phyloP scores from a whole-genome alignment of 37 sponge, comb jelly and placozoan genomes.

The Tethya wilhelma region DNA sequence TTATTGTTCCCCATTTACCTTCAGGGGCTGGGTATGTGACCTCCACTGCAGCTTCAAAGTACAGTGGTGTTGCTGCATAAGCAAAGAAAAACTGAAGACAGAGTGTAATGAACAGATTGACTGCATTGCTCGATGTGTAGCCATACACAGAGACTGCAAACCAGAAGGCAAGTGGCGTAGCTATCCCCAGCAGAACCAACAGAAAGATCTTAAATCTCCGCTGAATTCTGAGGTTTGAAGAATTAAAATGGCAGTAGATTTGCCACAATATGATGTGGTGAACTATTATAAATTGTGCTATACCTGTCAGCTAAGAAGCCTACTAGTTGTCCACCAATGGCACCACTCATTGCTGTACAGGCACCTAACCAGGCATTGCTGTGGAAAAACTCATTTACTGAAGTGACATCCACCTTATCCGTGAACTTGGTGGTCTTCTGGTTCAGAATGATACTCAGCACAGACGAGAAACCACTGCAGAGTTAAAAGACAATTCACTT shows the following conservation, averaged over 20 bases:
- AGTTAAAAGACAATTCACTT: no score
- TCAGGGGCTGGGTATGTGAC: constrained; percentile 47
- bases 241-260: background rate
- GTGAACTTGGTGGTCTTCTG: constrained; percentile 19
- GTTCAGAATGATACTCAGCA: constrained; percentile 45
- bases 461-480: constrained; percentile 39
- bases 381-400: constrained; percentile 22
- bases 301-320: constrained; percentile 50
- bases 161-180: constrained; percentile 23
- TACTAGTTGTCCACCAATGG: constrained; percentile 27
- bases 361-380: constrained; percentile 51
- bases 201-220: constrained; percentile 37
- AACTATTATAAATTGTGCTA: background rate
- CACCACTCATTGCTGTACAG: constrained; percentile 1
- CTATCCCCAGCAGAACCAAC: constrained; percentile 7
- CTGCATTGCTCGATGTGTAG: constrained; percentile 9
- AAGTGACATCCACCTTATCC: constrained; percentile 19
- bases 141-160: constrained; percentile 46
- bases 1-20: no score
- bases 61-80: constrained; percentile 36
- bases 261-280: background rate
- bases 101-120: constrained; percentile 29
- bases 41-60: constrained; percentile 47
- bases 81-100: constrained; percentile 25
- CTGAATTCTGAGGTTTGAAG: constrained; percentile 26